phyloP scores from a whole-genome alignment of 2,113 vertebrate genomes.

The Xenotilapia leptura region DNA sequence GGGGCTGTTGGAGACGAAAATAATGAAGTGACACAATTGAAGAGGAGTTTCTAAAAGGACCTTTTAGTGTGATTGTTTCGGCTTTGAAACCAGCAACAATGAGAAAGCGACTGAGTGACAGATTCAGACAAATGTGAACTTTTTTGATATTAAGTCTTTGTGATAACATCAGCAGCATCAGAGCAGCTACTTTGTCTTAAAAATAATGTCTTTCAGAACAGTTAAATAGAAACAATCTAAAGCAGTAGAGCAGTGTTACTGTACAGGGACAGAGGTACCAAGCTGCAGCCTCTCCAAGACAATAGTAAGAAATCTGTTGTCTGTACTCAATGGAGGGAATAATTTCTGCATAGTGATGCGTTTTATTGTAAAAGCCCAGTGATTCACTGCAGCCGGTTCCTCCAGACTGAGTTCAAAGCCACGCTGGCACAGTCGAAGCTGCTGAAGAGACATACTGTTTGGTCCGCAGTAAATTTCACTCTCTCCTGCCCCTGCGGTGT shows the following conservation, averaged over 20 bases:
- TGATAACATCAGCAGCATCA: background rate
- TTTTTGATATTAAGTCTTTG: background rate
- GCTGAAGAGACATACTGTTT: conserved; percentile 19
- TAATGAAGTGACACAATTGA: background rate
- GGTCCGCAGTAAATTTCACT: conserved; percentile 2
- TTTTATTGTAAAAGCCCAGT: conserved; percentile 43
- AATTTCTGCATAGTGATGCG: conserved; percentile 23
- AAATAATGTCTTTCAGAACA: background rate
- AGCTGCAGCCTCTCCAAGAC: background rate
- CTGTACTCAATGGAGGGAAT: background rate
- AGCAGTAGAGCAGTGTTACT: background rate
- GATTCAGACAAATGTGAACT: background rate
- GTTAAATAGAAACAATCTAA: background rate
- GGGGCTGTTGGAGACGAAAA: background rate
- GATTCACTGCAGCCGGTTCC: conserved; percentile 48
- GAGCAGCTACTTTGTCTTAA: background rate
- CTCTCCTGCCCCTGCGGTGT: background rate
- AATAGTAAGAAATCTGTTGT: conserved; percentile 30
- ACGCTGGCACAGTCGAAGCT: conserved; percentile 14
- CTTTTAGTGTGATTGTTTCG: background rate
- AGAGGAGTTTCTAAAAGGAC: background rate
- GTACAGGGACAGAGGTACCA: background rate
- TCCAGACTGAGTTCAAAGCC: conserved; percentile 48
- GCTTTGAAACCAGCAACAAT: background rate
- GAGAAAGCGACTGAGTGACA: background rate